Evolutionary conservation across 1,140 invertebrate genomes (phyloP), one percentile per base, ranked within the genome.

Genomic region (Drosophila ananassae): DNA sequence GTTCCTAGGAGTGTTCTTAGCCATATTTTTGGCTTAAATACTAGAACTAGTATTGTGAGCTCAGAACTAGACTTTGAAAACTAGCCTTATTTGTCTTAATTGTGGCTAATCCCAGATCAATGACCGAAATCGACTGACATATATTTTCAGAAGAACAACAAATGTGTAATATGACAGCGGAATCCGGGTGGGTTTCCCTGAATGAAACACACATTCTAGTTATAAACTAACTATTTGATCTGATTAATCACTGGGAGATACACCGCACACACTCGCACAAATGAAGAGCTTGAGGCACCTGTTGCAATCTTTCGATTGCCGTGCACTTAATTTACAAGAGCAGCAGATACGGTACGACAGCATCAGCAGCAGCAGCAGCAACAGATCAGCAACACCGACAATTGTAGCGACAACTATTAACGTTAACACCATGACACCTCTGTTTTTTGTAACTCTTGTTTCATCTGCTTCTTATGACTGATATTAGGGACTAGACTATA

Each of bases 391-490:
- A 59, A 34, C 47, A 62, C 54, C 28, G 44, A 48, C 56, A 32
- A 50, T 13, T 41, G 39, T 25, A 48, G 55, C 28, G 59, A 83
- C 55, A 75, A 56, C 58, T 69, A 71, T 89, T 78, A 82, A 81
- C 87, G 75, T 57, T 82, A 79, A 67, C 78, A 79, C 81, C 61
- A 90, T 85, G 84, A 89, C 79, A 89, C 81, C 79, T 75, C 57
- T 61, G 28, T 82, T 87, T 85, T 64, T 17, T 51, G 44, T 44
- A 17, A 44, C n/a, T 44, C 60, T 61, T 54, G 62, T 62, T 48
- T 32, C 64, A 34, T 54, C 64, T 37, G 56, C 59, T 71, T 73
- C 55, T 66, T 54, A 50, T 41, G 63, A 9, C 54, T 55, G 71
- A 63, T 62, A 63, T 57, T 63, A 69, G 53, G 50, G 34, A 67